Conservation (phyloP, 2,113 vertebrate species). For the Zosterops borbonicus region DNA sequence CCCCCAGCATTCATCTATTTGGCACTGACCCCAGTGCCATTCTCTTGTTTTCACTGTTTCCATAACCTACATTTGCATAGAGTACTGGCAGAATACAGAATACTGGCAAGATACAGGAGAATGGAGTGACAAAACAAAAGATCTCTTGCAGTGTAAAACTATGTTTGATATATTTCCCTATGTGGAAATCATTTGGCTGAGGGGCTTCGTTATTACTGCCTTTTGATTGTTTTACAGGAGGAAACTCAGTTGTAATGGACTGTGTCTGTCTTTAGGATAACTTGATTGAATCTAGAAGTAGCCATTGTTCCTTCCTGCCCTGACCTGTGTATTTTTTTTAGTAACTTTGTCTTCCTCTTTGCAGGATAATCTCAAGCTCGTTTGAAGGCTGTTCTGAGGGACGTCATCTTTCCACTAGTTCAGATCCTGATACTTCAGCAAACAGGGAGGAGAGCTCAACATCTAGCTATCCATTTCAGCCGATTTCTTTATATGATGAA, state of each 20-base stretch:
- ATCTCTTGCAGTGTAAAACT: neutral
- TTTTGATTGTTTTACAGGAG: neutral
- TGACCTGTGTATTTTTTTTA: neutral
- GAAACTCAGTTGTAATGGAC: neutral
- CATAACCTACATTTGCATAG: neutral
- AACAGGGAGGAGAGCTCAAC: slow-evolving; percentile 78
- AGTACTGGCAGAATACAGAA: neutral
- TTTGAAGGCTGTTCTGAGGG: slow-evolving; percentile 79
- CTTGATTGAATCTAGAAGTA: neutral
- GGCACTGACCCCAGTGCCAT: neutral
- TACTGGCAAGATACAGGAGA: neutral
- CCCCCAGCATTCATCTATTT: neutral
- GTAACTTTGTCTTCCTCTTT: neutral
- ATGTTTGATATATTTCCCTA: neutral
- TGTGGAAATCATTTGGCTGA: neutral
- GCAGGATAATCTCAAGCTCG: slow-evolving; percentile 82
- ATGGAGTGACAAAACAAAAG: neutral
- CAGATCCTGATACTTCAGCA: slow-evolving; percentile 73
- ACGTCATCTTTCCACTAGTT: slow-evolving; percentile 74
- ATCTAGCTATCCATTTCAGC: slow-evolving; percentile 76
- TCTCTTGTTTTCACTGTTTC: neutral
- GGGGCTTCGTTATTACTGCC: neutral
- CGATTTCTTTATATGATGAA: slow-evolving; percentile 85
- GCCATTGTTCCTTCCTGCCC: neutral
- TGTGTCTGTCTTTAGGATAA: neutral